phyloP scores from a whole-genome alignment of 2,797 vertebrate species.

The Pangasius sanitwongsei region DNA sequence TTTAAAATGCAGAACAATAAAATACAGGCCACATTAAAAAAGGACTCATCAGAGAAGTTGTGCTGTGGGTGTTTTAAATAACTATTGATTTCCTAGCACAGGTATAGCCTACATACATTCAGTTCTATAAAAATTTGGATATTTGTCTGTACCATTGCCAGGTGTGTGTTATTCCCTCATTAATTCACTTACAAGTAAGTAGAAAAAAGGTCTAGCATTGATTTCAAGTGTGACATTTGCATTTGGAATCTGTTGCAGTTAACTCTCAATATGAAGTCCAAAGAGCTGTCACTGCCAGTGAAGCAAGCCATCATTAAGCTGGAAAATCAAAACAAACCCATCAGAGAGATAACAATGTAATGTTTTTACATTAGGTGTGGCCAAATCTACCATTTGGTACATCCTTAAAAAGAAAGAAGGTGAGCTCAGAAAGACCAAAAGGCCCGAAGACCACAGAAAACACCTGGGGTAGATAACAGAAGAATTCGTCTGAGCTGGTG shows the following conservation, averaged over 20 bases:
- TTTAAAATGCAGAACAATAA: background rate
- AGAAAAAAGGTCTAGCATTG: background rate
- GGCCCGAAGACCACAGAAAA: background rate
- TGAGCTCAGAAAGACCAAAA: background rate
- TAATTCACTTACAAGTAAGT: background rate
- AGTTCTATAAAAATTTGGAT: background rate
- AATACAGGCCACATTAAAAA: background rate
- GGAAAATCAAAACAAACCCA: background rate
- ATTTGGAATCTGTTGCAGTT: background rate
- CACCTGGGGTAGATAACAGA: background rate
- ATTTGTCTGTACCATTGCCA: background rate
- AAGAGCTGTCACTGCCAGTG: background rate
- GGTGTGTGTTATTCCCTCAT: background rate
- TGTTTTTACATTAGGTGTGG: constrained; percentile 37
- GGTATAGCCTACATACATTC: background rate
- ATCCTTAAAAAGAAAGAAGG: constrained; percentile 29
- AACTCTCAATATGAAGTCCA: background rate
- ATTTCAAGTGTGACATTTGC: background rate
- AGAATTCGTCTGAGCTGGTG: background rate
- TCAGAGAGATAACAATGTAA: background rate
- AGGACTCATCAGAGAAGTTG: background rate
- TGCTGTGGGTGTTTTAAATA: background rate
- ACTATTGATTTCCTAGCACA: background rate
- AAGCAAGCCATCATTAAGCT: background rate
- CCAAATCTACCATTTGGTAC: constrained; percentile 48